phyloP scores from a whole-genome alignment of 2,888 invertebrate species.

The Biston stratarius region DNA sequence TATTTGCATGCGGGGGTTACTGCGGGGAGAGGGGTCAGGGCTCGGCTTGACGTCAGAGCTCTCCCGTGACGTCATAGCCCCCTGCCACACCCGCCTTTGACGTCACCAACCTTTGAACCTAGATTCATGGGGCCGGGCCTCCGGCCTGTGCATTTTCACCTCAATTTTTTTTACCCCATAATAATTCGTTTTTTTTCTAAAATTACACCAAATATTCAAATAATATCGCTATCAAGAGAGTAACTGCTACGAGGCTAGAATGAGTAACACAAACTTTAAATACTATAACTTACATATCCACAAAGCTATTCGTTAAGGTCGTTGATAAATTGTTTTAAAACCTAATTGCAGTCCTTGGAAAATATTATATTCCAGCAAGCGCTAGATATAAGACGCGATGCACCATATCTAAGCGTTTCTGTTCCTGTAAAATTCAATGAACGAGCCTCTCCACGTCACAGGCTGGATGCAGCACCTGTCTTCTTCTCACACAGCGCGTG shows the following conservation, averaged over 20 bases:
- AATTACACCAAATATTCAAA: neutral
- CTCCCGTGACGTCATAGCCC: constrained; percentile 80
- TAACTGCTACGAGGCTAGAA: no score
- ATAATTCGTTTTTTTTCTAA: no score
- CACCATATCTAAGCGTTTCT: constrained; percentile 60
- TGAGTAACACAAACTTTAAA: no score
- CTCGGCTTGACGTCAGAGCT: constrained; percentile 81
- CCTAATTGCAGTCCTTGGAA: neutral
- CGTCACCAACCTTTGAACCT: constrained; percentile 68
- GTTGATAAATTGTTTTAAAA: neutral
- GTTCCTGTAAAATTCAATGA: constrained; percentile 81
- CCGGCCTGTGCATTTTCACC: neutral
- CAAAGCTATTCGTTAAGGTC: no score
- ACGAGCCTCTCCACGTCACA: constrained; percentile 78
- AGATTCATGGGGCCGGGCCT: constrained; percentile 35
- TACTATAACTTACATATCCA: no score
- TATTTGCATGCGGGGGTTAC: constrained; percentile 63
- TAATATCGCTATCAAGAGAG: no score
- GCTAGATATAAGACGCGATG: constrained; percentile 56
- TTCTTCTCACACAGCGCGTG: constrained; percentile 53
- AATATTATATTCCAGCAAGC: neutral
- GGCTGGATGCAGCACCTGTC: constrained; percentile 68
- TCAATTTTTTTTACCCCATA: neutral
- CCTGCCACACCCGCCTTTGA: constrained; percentile 83
- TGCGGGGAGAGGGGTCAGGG: constrained; percentile 54